A percentile compares a stretch with the other conserved stretches of the same genome.
These are phyloP conservation scores for Oscheius sp. DNA, from an alignment of 2,888 invertebrate genomes.

Conservation along the genomic window DNA sequence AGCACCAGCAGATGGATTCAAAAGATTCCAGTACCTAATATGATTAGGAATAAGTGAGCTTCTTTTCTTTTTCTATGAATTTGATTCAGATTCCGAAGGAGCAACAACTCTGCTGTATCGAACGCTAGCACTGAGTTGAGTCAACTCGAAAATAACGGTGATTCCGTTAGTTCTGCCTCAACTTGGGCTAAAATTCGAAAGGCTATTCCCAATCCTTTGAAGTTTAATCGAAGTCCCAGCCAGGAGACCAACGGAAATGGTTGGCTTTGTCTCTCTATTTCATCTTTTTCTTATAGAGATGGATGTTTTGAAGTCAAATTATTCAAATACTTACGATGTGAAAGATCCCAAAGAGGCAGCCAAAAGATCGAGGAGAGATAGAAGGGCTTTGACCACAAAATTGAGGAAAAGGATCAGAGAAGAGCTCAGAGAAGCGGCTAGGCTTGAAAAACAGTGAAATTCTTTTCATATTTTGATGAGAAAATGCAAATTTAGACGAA, in stretches of 20 bases:
- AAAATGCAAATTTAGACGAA: constrained; percentile 44
- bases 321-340: constrained; percentile 52
- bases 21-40: constrained; percentile 27
- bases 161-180: neutral
- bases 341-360: constrained; percentile 41
- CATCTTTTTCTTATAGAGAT: constrained; percentile 36
- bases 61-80: neutral
- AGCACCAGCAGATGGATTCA: constrained; percentile 34
- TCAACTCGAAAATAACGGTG: neutral
- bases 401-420: constrained; percentile 51
- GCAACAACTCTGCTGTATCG: neutral
- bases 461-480: neutral
- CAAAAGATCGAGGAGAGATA: constrained; percentile 49
- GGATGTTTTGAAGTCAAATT: constrained; percentile 50
- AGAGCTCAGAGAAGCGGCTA: constrained; percentile 59
- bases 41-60: constrained; percentile 25
- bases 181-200: constrained; percentile 18
- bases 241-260: constrained; percentile 15
- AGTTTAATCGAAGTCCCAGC: constrained; percentile 28
- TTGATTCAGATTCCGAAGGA: constrained; percentile 7
- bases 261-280: neutral
- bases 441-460: constrained; percentile 56
- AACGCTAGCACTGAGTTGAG: neutral
- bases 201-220: constrained; percentile 29
- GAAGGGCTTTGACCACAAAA: constrained; percentile 46